Evolutionary conservation across 1,140 invertebrate genomes (phyloP).

Genomic region (Drosophila tristis): DNA sequence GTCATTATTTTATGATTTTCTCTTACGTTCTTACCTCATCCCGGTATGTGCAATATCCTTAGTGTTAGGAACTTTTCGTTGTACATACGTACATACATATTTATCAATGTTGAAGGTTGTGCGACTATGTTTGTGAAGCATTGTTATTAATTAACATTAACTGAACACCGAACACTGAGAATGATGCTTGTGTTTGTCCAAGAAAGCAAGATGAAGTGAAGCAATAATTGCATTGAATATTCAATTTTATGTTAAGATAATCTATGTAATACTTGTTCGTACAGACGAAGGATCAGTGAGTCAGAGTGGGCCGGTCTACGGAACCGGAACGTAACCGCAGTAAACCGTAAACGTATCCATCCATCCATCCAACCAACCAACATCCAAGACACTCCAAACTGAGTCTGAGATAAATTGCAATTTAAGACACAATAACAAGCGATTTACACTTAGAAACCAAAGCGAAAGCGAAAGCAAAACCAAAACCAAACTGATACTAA

Average conservation of each 20-base stretch:
- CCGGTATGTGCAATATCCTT: slow-evolving; percentile 56
- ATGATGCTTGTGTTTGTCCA: slow-evolving; percentile 56
- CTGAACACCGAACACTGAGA: slow-evolving; percentile 39
- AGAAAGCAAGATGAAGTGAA: slow-evolving; percentile 55
- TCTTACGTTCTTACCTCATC: slow-evolving; percentile 18
- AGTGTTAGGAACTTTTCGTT: slow-evolving; percentile 42
- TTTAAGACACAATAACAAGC: slow-evolving; percentile 65
- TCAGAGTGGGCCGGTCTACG: slow-evolving; percentile 8
- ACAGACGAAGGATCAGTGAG: slow-evolving; percentile 24
- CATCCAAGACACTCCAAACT: slow-evolving; percentile 81
- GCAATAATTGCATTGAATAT: slow-evolving; percentile 76
- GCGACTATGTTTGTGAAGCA: slow-evolving; percentile 74
- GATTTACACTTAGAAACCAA: slow-evolving; percentile 71
- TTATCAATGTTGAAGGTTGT: slow-evolving; percentile 76
- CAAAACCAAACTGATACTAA: slow-evolving; percentile 6
- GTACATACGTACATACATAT: slow-evolving; percentile 28
- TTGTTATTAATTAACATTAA: slow-evolving; percentile 50
- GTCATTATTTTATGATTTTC: slow-evolving; percentile 27
- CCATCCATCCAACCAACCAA: slow-evolving; percentile 69
- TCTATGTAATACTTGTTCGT: slow-evolving; percentile 43
- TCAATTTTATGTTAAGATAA: slow-evolving; percentile 74
- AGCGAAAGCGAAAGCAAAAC: slow-evolving; percentile 26
- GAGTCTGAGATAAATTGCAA: slow-evolving; percentile 82
- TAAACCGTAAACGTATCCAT: slow-evolving; percentile 74
- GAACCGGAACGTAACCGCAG: slow-evolving; percentile 30